These are phyloP conservation scores for Poecilia gillii DNA, from an alignment of 2,797 vertebrate species.

Conservation along the genomic window DNA sequence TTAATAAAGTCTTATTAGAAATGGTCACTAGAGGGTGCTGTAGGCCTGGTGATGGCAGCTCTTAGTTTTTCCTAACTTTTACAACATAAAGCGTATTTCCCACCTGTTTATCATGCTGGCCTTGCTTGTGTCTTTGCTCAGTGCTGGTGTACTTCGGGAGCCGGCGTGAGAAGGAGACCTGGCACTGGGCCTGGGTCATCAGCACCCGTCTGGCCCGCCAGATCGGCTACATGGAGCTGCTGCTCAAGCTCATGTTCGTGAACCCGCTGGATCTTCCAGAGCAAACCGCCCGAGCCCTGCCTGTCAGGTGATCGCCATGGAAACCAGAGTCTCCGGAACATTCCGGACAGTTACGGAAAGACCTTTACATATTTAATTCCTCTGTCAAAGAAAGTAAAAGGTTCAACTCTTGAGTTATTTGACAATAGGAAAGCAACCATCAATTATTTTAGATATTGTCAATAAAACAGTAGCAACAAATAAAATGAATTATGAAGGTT, in stretches of 20 bases:
- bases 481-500: neutral
- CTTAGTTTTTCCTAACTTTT: neutral
- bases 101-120: neutral
- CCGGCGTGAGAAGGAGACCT: slow-evolving; percentile 92
- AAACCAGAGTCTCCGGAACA: neutral
- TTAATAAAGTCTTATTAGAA: neutral
- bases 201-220: slow-evolving; percentile 94
- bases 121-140: slow-evolving; percentile 60
- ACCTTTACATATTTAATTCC: neutral
- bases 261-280: slow-evolving; percentile 96
- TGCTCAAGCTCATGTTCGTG: slow-evolving; percentile 98
- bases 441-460: no score
- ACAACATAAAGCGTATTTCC: neutral
- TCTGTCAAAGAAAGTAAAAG: neutral
- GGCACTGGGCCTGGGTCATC: slow-evolving; percentile 97
- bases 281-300: slow-evolving; percentile 96
- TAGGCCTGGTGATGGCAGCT: slow-evolving; percentile 20
- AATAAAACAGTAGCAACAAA: no score
- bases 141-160: slow-evolving; percentile 97
- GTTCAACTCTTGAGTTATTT: no score
- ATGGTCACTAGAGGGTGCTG: slow-evolving; percentile 64
- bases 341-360: no score
- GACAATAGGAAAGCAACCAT: no score
- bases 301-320: slow-evolving; percentile 86
- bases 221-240: slow-evolving; percentile 93